phyloP scores from a whole-genome alignment of 2,113 vertebrate genomes.

The Todiramphus chloris region DNA sequence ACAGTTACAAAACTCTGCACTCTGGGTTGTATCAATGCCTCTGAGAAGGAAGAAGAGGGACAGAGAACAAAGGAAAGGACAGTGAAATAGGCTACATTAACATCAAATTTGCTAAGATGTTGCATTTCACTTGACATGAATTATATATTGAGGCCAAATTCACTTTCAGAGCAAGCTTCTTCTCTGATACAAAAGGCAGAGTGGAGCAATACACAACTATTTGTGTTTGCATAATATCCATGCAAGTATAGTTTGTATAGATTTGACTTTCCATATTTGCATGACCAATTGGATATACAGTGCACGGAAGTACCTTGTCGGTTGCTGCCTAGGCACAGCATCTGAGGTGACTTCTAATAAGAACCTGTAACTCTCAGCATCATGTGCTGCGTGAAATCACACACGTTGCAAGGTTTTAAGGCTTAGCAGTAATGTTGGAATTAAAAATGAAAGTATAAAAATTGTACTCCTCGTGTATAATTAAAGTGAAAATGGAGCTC shows the following conservation, averaged over 20 bases:
- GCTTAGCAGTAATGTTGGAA: not conserved
- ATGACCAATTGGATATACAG: not conserved
- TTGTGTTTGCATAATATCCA: not conserved
- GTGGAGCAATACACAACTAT: not conserved
- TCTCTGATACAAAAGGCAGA: not conserved
- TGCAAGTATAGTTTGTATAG: not conserved
- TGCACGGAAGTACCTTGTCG: not conserved
- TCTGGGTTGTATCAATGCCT: not conserved
- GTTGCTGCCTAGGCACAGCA: not conserved
- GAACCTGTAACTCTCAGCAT: not conserved
- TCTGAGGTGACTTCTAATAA: not conserved
- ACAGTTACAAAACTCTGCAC: not conserved
- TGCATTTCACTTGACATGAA: not conserved
- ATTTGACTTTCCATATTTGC: not conserved
- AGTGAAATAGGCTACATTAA: not conserved
- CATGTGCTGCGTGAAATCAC: not conserved
- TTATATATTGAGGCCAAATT: not conserved
- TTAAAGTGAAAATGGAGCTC: not conserved
- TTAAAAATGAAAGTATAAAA: not conserved
- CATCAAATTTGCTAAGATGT: not conserved
- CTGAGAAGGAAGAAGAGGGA: not conserved
- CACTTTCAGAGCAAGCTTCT: not conserved
- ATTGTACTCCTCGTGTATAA: not conserved
- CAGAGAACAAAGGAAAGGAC: not conserved
- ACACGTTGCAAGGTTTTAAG: not conserved